A percentile compares a stretch with the other conserved stretches of the same genome.
Conservation (phyloP, 2,113 vertebrate species). For the Myiopsitta monachus region DNA sequence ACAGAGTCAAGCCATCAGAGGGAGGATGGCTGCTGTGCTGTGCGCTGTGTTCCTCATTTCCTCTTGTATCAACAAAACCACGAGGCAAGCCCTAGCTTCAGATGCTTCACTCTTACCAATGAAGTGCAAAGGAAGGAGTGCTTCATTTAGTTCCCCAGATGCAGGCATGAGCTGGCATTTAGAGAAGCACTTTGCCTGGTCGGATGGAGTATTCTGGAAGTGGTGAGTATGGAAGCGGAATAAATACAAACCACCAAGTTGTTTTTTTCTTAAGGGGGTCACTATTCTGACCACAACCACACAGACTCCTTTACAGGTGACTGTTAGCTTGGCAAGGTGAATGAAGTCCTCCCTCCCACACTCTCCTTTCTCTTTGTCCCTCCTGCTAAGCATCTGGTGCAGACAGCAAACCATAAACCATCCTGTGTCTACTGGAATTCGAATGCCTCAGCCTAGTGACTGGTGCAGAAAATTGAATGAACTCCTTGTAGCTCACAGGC, state of each 20-base stretch:
- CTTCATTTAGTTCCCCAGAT: background rate
- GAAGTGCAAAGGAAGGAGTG: background rate
- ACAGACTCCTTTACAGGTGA: background rate
- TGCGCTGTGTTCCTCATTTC: fast-evolving
- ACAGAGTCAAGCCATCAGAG: background rate
- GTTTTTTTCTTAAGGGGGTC: background rate
- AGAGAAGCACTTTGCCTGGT: background rate
- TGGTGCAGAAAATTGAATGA: constrained; percentile 28
- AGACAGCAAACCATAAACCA: background rate
- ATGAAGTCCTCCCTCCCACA: background rate
- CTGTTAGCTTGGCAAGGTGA: background rate
- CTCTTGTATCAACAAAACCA: background rate
- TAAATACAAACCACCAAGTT: background rate
- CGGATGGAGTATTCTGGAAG: background rate
- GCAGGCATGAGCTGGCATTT: background rate
- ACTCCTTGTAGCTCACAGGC: constrained; percentile 9
- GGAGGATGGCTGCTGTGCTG: background rate
- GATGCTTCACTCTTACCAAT: background rate
- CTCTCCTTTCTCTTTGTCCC: background rate
- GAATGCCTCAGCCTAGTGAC: background rate
- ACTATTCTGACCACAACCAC: background rate
- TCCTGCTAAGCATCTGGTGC: background rate
- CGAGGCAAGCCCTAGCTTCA: background rate
- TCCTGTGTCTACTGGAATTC: background rate
- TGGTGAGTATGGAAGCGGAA: background rate